Conservation (phyloP, 2,888 invertebrate genomes). For the Bombylius discolor region DNA sequence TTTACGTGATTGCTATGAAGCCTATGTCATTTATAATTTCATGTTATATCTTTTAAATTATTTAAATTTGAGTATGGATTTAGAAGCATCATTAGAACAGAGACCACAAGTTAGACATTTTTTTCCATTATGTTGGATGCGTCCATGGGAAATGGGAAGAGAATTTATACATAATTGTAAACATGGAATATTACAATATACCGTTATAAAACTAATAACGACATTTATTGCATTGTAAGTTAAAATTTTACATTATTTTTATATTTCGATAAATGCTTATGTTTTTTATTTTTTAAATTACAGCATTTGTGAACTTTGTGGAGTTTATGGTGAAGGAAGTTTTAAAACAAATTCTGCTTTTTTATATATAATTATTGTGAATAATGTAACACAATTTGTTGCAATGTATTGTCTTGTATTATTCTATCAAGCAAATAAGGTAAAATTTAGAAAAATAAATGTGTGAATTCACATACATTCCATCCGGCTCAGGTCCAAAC, state of each 20-base stretch:
- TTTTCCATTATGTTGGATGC: conserved; percentile 80
- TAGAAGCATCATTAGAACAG: conserved; percentile 65
- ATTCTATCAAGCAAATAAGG: conserved; percentile 80
- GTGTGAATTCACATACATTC: too few species aligned
- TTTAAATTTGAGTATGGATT: conserved; percentile 72
- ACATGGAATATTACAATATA: conserved; percentile 92
- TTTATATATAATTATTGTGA: conserved; percentile 75
- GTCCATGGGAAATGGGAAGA: conserved; percentile 88
- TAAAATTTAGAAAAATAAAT: conserved; percentile 20
- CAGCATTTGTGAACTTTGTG: conserved; percentile 71
- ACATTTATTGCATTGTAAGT: conserved; percentile 81
- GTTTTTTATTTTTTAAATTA: conserved; percentile 23
- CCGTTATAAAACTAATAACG: conserved; percentile 78
- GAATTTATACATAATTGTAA: conserved; percentile 91
- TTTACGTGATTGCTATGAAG: conserved; percentile 90
- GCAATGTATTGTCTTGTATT: conserved; percentile 94
- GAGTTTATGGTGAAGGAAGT: conserved; percentile 84
- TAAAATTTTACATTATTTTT: background rate
- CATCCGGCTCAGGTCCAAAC: too few species aligned
- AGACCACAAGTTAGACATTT: conserved; percentile 77
- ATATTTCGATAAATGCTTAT: background rate
- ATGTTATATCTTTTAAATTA: conserved; percentile 90
- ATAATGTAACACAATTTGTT: conserved; percentile 87
- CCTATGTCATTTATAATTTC: conserved; percentile 95
- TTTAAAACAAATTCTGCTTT: conserved; percentile 76